Evolutionary conservation across 2,888 invertebrate genomes (phyloP), one percentile per base, ranked within the genome.

Genomic region (Arenicola marina): DNA sequence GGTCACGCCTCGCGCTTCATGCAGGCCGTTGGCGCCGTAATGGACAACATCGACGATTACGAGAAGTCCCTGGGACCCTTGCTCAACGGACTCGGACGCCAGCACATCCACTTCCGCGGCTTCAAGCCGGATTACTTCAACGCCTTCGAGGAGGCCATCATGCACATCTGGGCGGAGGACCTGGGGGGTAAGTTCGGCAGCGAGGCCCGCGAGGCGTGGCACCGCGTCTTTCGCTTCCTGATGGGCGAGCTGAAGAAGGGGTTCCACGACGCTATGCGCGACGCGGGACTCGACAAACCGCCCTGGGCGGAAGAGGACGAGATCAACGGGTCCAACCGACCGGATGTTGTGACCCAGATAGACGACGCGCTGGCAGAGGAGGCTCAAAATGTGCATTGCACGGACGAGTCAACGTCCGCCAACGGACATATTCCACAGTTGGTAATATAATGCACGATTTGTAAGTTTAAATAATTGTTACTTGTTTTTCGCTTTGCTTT

Each of bases 1-100:
- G 74, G 75, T 4, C 78, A 78, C 48, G 76, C 78, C 18, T 67
- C 74, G n/a, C 62, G 78, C n/a, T 78, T 78, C 63, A 77, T 78
- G 76, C 76, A 77, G 56, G 76, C 76, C 26, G 73, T 78, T 24
- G 75, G 75, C 1, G 75, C 76, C 1, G 75, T 74, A 2, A 71
- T 77, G 0, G 76, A 76, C 45, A 75, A 76, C 55, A 71, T 76
- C 4, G 69, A 75, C 58, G 68, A 75, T 57, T 63, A 74, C 4
- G 71, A 75, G 15, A 56, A 56, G 11, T 59, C 67, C 0, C 64
- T 77, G 62, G 60, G 68, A 4, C 73, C 75, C 11, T 61, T 76
- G 18, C 61, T 78, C 43, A 65, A 70, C n/a, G 69, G 69, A 2
- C 67, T 78, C 4, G 78, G 78, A 11, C 59, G 71, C 38, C 69